Conservation (phyloP, 2,797 vertebrate genomes). For the Anabacerthia variegaticeps region DNA sequence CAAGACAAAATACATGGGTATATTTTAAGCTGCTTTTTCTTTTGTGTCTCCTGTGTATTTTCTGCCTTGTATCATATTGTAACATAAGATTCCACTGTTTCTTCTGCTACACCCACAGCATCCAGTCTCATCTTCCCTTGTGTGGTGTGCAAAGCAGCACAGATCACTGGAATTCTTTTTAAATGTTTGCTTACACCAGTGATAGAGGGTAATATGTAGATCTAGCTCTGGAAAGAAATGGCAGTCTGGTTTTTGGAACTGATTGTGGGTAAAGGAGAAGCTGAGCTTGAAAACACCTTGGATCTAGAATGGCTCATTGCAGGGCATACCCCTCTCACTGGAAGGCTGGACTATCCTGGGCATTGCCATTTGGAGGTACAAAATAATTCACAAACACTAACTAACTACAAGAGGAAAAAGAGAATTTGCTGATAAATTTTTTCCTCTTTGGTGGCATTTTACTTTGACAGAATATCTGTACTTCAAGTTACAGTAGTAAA, state of each 20-base stretch:
- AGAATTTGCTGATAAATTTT: not conserved
- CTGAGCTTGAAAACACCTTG: not conserved
- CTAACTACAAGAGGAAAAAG: not conserved
- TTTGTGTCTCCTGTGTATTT: not conserved
- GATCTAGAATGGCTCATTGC: not conserved
- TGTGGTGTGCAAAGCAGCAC: not conserved
- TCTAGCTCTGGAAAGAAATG: not conserved
- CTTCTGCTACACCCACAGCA: not conserved
- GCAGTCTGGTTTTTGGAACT: not conserved
- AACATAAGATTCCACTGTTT: not conserved
- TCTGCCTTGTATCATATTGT: not conserved
- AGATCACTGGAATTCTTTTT: not conserved
- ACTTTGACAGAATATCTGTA: not conserved
- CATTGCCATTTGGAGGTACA: not conserved
- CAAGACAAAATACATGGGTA: not conserved
- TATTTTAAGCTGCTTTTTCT: not conserved
- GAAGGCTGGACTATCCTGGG: not conserved
- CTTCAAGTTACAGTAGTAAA: not conserved
- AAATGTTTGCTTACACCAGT: not conserved
- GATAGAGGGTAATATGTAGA: not conserved
- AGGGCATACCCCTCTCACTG: not conserved
- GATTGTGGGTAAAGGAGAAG: not conserved
- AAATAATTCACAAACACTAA: not conserved
- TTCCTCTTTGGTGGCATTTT: not conserved
- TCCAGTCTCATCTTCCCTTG: not conserved